Conservation (phyloP, 2,888 invertebrate species). For the Callosobruchus maculatus region DNA sequence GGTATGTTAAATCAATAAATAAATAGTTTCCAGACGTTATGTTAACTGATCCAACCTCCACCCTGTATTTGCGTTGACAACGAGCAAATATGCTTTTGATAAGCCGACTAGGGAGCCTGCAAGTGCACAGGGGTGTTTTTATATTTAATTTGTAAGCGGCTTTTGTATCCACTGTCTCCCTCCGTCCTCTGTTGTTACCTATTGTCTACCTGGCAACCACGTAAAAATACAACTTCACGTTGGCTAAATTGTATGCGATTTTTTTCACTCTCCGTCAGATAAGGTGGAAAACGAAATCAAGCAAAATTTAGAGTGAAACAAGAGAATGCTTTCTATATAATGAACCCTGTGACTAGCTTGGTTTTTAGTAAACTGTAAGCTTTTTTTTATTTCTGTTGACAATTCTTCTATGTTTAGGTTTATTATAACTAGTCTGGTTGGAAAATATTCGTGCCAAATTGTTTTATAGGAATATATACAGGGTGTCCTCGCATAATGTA, state of each 20-base stretch:
- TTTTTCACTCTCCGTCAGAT: background rate
- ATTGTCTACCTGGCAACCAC: background rate
- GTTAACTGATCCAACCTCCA: background rate
- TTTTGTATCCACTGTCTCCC: background rate
- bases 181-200: background rate
- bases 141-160: background rate
- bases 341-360: background rate
- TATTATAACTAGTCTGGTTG: background rate
- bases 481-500: too few species aligned
- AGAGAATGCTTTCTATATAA: background rate
- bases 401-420: background rate
- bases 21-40: too few species aligned
- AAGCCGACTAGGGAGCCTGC: background rate
- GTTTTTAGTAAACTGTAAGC: background rate
- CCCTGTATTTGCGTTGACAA: background rate
- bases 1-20: too few species aligned
- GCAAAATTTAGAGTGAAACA: background rate
- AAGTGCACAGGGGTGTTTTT: background rate
- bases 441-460: too few species aligned
- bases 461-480: too few species aligned
- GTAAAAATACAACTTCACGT: background rate
- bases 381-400: background rate
- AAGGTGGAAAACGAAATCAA: background rate
- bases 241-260: background rate
- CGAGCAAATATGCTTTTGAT: background rate